Evolutionary conservation across 2,113 vertebrate species (phyloP).

Genomic region (Bolborhynchus lineola): DNA sequence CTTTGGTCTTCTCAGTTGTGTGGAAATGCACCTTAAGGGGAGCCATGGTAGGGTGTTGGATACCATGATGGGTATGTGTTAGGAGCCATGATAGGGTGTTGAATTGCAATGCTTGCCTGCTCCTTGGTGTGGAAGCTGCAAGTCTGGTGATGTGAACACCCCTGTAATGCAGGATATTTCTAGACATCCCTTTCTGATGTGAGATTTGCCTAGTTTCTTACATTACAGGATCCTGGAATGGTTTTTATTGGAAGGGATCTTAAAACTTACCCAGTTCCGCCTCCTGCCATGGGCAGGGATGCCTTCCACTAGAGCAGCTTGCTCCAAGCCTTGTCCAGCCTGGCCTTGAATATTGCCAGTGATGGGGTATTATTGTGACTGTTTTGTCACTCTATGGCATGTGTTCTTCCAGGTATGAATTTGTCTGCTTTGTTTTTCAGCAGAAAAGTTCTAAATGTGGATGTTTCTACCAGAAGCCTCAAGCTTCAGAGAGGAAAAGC

Average conservation of each 20-base stretch:
- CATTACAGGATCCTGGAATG: not conserved
- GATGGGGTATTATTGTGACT: not conserved
- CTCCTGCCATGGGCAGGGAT: not conserved
- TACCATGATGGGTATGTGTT: no score
- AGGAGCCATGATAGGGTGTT: not conserved
- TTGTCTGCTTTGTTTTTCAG: not conserved
- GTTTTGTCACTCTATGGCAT: not conserved
- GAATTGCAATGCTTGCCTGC: not conserved
- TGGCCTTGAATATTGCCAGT: not conserved
- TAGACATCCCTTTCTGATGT: fast-evolving
- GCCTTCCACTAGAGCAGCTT: not conserved
- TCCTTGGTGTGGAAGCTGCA: not conserved
- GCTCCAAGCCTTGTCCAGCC: not conserved
- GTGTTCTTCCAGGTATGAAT: not conserved
- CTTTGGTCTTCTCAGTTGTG: not conserved
- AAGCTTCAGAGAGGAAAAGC: not conserved
- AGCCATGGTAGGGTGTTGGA: not conserved
- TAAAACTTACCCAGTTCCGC: not conserved
- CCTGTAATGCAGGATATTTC: not conserved
- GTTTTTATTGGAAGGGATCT: not conserved
- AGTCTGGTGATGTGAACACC: not conserved
- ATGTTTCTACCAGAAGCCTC: not conserved
- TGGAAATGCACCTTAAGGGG: not conserved
- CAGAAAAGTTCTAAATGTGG: not conserved
- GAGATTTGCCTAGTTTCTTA: not conserved